Conservation (phyloP, 1,140 invertebrate species). For the Brachionus asplanchnoidis region DNA sequence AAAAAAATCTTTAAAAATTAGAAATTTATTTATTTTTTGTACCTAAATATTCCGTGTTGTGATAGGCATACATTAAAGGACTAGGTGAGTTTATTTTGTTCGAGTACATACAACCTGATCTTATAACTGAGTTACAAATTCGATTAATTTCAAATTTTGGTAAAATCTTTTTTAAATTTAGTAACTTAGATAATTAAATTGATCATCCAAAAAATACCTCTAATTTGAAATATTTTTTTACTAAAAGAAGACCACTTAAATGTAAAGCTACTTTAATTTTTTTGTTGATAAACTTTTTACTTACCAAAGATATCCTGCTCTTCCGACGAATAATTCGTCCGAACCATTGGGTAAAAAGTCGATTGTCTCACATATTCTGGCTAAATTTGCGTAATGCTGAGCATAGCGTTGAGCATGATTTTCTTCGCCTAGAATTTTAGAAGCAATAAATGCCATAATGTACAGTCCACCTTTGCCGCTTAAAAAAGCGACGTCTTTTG, state of each 20-base stretch:
- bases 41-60: conserved; percentile 37
- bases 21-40: neutral
- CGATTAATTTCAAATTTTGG: conserved; percentile 8
- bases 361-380: neutral
- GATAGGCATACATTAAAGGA: conserved; percentile 41
- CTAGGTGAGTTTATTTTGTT: neutral
- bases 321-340: conserved; percentile 78
- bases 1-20: neutral
- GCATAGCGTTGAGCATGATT: conserved; percentile 11
- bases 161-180: neutral
- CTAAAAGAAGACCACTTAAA: neutral
- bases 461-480: conserved; percentile 6
- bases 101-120: conserved; percentile 6
- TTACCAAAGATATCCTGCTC: conserved; percentile 68
- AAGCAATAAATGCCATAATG: conserved; percentile 12
- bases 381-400: conserved; percentile 16
- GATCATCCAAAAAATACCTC: conserved; percentile 17
- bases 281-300: neutral
- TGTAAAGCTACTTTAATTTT: conserved; percentile 49
- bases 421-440: neutral
- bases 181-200: too few relatives aligned
- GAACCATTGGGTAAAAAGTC: conserved; percentile 51
- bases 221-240: conserved; percentile 5
- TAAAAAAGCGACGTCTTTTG: conserved; percentile 33
- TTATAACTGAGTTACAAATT: conserved; percentile 29